A percentile compares a stretch with the other conserved stretches of the same genome.
phyloP scores from a whole-genome alignment of 2,888 invertebrate species.

The Acleris laterana region DNA sequence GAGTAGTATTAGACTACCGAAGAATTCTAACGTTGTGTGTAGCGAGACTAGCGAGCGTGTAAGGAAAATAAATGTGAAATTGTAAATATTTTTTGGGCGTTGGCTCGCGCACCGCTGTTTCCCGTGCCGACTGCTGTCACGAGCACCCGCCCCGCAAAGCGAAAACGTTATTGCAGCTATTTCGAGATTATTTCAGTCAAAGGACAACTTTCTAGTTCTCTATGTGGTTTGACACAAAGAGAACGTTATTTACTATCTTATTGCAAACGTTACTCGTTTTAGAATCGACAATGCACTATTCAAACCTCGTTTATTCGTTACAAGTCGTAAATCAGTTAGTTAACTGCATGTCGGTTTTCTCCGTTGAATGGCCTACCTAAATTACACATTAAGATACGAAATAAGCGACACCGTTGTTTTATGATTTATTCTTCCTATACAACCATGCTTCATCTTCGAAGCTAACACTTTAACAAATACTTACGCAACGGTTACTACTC shows the following conservation, averaged over 20 bases:
- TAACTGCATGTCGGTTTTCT: neutral
- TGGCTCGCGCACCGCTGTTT: constrained; percentile 6
- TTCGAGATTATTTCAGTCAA: constrained; percentile 59
- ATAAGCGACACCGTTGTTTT: no score
- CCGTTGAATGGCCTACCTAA: constrained; percentile 6
- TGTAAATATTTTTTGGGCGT: constrained; percentile 18
- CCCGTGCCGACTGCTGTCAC: constrained; percentile 65
- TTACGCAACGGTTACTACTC: neutral
- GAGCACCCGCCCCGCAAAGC: constrained; percentile 58
- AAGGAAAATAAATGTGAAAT: constrained; percentile 19
- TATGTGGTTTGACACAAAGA: constrained; percentile 38
- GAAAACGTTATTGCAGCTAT: constrained; percentile 68
- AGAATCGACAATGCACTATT: constrained; percentile 5
- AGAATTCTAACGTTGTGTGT: constrained; percentile 9
- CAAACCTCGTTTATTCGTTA: neutral
- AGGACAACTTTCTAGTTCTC: constrained; percentile 46
- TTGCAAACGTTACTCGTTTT: constrained; percentile 16
- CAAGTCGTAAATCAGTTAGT: neutral
- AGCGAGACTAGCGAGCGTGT: neutral
- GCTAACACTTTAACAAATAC: neutral
- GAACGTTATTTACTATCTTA: constrained; percentile 30
- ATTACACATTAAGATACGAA: neutral
- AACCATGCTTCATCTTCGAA: no score
- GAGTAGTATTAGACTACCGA: constrained; percentile 8
- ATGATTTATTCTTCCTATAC: no score